Percentiles rank a stretch among this genome's conserved stretches.
Conservation (phyloP, 2,888 invertebrate species). For the Aleiodes alternator region DNA sequence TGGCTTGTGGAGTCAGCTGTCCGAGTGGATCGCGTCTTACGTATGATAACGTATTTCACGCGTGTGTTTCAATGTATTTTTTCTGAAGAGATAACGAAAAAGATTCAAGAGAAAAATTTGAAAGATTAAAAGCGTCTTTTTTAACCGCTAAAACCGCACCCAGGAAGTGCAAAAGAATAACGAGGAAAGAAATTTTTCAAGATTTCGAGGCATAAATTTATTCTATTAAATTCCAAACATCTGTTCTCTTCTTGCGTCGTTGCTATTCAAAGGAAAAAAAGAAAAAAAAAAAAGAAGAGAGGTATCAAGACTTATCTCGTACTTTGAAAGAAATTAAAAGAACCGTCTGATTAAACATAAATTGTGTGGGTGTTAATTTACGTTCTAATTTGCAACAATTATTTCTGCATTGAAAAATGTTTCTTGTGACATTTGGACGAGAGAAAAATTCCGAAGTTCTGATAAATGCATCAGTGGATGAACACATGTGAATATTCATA, state of each 20-base stretch:
- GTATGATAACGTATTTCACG: conserved; percentile 2
- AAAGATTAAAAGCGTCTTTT: no score
- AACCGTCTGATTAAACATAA: not conserved
- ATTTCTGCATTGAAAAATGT: conserved; percentile 2
- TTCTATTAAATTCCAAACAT: conserved; percentile 4
- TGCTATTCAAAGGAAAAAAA: not conserved
- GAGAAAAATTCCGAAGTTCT: not conserved
- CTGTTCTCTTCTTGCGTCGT: not conserved
- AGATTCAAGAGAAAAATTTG: not conserved
- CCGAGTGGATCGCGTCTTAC: not conserved
- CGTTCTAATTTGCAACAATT: conserved; percentile 18
- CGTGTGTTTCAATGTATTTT: not conserved
- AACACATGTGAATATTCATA: conserved; percentile 32
- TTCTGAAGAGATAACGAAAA: not conserved
- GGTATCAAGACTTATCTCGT: not conserved
- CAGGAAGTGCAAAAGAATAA: conserved; percentile 19
- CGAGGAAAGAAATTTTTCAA: not conserved
- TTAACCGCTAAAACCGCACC: conserved; percentile 19
- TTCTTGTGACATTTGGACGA: conserved; percentile 1
- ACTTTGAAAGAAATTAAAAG: not conserved
- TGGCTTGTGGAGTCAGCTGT: conserved; percentile 26
- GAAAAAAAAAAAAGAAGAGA: not conserved
- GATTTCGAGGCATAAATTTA: not conserved
- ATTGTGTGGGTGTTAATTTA: conserved; percentile 8
- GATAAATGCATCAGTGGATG: not conserved